phyloP scores from a whole-genome alignment of 2,888 invertebrate species.

The Eupithecia exiguata region DNA sequence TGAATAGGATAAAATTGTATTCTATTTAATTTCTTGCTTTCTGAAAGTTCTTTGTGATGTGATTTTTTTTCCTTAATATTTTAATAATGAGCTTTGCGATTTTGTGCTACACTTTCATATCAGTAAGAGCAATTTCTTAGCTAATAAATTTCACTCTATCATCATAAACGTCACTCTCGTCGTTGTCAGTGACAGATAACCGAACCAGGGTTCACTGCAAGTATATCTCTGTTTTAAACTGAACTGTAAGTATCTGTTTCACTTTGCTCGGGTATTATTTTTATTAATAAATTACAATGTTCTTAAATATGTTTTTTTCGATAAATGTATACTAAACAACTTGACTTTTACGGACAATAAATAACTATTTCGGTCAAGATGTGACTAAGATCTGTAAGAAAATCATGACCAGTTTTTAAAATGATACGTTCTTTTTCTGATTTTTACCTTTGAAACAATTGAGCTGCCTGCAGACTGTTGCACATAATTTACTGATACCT shows the following conservation, averaged over 20 bases:
- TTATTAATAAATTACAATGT: too few relatives aligned
- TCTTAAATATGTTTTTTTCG: too few relatives aligned
- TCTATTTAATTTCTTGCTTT: not conserved
- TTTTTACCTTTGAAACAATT: too few relatives aligned
- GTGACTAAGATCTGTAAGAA: not conserved
- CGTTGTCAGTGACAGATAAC: constrained; percentile 43
- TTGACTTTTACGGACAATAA: not conserved
- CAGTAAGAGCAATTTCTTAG: constrained; percentile 40
- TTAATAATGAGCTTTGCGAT: not conserved
- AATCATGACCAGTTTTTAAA: not conserved
- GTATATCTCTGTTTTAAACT: constrained; percentile 10
- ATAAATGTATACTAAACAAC: too few relatives aligned
- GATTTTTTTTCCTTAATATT: not conserved
- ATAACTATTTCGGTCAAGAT: not conserved
- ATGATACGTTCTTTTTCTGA: not conserved
- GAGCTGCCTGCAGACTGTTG: too few relatives aligned
- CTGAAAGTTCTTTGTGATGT: not conserved
- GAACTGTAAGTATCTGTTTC: constrained; percentile 8
- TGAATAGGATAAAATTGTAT: not conserved
- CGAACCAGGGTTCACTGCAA: constrained; percentile 24
- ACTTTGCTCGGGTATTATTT: not conserved
- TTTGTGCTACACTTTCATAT: constrained; percentile 33
- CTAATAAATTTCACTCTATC: constrained; percentile 61
- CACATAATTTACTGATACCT: too few relatives aligned
- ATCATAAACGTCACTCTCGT: constrained; percentile 55